phyloP scores from a whole-genome alignment of 2,797 vertebrate species.

The Karalla daura region DNA sequence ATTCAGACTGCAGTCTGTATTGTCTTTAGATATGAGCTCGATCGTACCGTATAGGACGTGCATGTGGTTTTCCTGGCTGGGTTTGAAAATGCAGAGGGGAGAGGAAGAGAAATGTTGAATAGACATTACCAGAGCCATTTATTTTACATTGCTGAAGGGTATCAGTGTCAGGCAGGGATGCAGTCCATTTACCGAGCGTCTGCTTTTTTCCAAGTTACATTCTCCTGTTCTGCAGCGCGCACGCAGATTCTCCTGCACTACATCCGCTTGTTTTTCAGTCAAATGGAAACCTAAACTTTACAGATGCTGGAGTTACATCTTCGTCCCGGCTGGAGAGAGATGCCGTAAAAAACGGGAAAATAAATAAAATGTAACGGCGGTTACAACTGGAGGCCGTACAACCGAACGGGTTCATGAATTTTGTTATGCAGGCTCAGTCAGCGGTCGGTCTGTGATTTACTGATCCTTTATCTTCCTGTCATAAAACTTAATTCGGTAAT shows the following conservation, averaged over 20 bases:
- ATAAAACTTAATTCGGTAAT: neutral
- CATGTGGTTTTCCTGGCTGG: slow-evolving; percentile 59
- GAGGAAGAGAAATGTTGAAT: slow-evolving; percentile 61
- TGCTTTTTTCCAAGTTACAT: slow-evolving; percentile 39
- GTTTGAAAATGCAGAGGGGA: slow-evolving; percentile 39
- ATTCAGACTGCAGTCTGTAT: slow-evolving; percentile 52
- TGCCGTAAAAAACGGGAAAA: neutral
- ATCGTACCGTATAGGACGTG: slow-evolving; percentile 35
- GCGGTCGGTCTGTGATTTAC: neutral
- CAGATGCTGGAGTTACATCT: neutral
- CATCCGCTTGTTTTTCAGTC: slow-evolving; percentile 11
- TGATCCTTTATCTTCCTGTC: neutral
- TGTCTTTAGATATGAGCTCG: slow-evolving; percentile 60
- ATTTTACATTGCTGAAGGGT: slow-evolving; percentile 44
- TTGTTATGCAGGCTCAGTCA: neutral
- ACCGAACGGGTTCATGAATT: neutral
- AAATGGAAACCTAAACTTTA: slow-evolving; percentile 10
- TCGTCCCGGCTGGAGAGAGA: neutral
- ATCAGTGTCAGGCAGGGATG: slow-evolving; percentile 57
- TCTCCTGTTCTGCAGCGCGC: neutral
- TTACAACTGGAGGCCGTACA: neutral
- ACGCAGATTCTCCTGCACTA: slow-evolving; percentile 16
- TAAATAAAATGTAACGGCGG: neutral
- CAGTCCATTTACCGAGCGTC: slow-evolving; percentile 48
- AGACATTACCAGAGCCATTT: slow-evolving; percentile 56